Conservation (phyloP, 2,113 vertebrate genomes). For the Anoura caudifer region DNA sequence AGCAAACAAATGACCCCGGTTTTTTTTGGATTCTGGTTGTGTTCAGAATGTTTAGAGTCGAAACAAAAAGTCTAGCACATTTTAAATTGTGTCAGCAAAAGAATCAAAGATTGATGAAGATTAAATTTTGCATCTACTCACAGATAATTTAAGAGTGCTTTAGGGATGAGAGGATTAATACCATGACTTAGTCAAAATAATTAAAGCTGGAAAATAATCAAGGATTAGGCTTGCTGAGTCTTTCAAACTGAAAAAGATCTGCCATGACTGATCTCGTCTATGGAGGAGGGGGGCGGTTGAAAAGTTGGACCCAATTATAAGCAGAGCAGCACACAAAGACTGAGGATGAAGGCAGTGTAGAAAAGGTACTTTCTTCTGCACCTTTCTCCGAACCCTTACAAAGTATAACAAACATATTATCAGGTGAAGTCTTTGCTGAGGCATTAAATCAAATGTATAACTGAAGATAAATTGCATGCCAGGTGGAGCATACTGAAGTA, state of each 20-base stretch:
- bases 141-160: slow-evolving; percentile 1
- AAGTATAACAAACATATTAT: not conserved
- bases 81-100: not conserved
- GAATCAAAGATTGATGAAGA: not conserved
- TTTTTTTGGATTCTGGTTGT: not conserved
- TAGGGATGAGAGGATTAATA: not conserved
- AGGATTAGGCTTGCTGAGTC: not conserved
- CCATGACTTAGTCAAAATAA: slow-evolving; percentile 18
- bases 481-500: not conserved
- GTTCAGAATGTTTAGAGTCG: not conserved
- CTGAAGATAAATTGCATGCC: not conserved
- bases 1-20: not conserved
- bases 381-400: not conserved
- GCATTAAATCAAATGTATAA: not conserved
- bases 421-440: not conserved
- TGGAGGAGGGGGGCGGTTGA: not conserved
- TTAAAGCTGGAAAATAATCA: slow-evolving; percentile 26
- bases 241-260: not conserved
- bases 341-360: slow-evolving; percentile 1
- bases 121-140: not conserved
- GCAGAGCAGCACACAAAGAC: not conserved
- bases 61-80: not conserved
- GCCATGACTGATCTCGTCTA: not conserved
- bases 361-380: not conserved
- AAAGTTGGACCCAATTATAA: not conserved